Conservation (phyloP, 2,113 vertebrate genomes). For the Albula glossodonta region DNA sequence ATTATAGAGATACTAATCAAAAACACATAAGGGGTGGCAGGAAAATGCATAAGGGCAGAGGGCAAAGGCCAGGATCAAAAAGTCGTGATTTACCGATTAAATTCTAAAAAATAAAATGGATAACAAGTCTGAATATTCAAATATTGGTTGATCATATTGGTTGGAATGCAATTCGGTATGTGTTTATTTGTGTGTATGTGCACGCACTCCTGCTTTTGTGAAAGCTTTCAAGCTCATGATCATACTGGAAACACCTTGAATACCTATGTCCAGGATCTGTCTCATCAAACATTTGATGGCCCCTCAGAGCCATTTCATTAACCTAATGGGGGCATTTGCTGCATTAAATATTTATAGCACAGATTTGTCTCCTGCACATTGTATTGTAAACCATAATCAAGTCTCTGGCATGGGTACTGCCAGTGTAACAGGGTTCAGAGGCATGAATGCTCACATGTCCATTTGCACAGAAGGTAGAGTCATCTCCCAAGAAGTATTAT, state of each 20-base stretch:
- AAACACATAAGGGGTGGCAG: too few species aligned
- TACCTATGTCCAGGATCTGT: background rate
- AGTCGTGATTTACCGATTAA: too few species aligned
- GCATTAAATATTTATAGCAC: conserved; percentile 6
- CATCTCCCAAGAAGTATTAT: too few species aligned
- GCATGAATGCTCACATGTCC: too few species aligned
- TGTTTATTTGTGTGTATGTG: background rate
- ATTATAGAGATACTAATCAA: background rate
- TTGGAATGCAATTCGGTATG: background rate
- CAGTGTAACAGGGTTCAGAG: too few species aligned
- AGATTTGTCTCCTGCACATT: background rate
- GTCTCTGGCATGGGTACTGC: background rate
- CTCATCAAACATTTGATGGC: conserved; percentile 8
- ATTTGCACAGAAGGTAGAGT: too few species aligned
- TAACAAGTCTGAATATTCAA: too few species aligned
- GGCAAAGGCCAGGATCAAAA: too few species aligned
- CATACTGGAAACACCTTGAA: background rate
- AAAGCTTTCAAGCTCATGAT: background rate
- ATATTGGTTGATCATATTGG: background rate
- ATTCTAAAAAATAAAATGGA: too few species aligned
- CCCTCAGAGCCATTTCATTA: background rate
- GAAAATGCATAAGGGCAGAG: too few species aligned
- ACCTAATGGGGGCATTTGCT: conserved; percentile 1
- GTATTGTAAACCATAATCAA: too few species aligned
- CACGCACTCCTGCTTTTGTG: background rate